phyloP scores from a whole-genome alignment of 2,113 vertebrate genomes.

The Oplegnathus fasciatus region DNA sequence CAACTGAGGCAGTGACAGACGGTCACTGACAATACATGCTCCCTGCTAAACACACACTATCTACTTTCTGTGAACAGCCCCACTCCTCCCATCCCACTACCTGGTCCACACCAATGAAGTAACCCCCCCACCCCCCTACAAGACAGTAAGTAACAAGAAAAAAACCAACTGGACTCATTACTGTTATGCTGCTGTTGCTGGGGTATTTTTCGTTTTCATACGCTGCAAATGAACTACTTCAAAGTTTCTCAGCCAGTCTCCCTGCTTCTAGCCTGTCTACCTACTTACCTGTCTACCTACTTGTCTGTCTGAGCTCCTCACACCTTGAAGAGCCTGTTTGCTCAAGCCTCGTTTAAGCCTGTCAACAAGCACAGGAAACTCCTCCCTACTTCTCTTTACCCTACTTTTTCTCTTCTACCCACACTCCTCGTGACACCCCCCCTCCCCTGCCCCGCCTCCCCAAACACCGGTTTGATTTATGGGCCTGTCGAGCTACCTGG shows the following conservation, averaged over 20 bases:
- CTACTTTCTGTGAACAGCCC: not conserved
- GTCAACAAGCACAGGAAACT: constrained; percentile 82
- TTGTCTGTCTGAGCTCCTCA: constrained; percentile 53
- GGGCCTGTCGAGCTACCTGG: constrained; percentile 66
- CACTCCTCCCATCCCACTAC: not conserved
- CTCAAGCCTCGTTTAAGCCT: constrained; percentile 71
- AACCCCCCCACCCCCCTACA: not conserved
- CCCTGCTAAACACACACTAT: not conserved
- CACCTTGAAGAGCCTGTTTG: constrained; percentile 76
- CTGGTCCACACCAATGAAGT: not conserved
- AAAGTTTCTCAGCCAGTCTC: not conserved
- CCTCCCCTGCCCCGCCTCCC: not conserved
- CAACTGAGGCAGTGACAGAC: too few species aligned
- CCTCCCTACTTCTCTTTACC: constrained; percentile 61
- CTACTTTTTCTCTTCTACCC: constrained; percentile 37
- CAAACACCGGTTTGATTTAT: constrained; percentile 71
- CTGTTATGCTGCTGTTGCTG: not conserved
- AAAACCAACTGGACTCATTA: not conserved
- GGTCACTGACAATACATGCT: not conserved
- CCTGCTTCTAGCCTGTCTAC: not conserved
- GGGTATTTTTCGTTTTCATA: not conserved
- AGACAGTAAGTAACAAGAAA: too few species aligned
- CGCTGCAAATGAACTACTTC: not conserved
- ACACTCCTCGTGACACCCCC: constrained; percentile 16
- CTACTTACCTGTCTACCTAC: not conserved